These are phyloP conservation scores for Listronotus oregonensis DNA, from an alignment of 1,140 invertebrate genomes.

Conservation along the genomic window DNA sequence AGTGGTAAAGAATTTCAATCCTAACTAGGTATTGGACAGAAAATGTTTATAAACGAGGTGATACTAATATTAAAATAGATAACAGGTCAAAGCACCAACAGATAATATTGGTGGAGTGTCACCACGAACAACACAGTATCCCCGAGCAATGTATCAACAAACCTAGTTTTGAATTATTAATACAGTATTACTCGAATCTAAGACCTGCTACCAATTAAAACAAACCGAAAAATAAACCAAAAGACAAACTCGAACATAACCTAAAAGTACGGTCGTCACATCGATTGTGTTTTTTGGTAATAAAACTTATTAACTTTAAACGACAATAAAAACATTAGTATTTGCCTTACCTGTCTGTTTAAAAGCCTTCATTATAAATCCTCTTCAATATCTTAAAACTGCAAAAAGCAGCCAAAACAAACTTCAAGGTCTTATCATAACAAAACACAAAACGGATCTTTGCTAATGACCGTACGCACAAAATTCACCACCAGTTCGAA, in stretches of 20 bases:
- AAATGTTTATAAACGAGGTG: no score
- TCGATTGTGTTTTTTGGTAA: constrained; percentile 17
- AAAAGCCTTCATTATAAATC: constrained; percentile 49
- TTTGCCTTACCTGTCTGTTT: constrained; percentile 46
- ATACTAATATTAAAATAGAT: no score
- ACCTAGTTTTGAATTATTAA: no score
- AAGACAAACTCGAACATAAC: constrained; percentile 23
- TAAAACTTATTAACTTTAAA: constrained; percentile 1
- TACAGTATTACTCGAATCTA: no score
- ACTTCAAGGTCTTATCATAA: constrained; percentile 55
- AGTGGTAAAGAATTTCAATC: no score
- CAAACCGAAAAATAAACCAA: no score
- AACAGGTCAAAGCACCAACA: no score
- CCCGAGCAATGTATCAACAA: no score
- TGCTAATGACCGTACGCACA: constrained; percentile 26
- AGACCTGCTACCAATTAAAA: no score
- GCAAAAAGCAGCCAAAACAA: constrained; percentile 49
- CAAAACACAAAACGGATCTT: constrained; percentile 40
- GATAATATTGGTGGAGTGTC: no score
- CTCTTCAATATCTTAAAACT: constrained; percentile 47
- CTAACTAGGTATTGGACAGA: no score
- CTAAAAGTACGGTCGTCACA: constrained; percentile 16
- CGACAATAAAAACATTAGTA: not conserved
- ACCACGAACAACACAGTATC: no score
- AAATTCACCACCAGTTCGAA: constrained; percentile 12